These are phyloP conservation scores for Tupaia chinensis DNA, from an alignment of 2,113 vertebrate genomes.

Conservation along the genomic window DNA sequence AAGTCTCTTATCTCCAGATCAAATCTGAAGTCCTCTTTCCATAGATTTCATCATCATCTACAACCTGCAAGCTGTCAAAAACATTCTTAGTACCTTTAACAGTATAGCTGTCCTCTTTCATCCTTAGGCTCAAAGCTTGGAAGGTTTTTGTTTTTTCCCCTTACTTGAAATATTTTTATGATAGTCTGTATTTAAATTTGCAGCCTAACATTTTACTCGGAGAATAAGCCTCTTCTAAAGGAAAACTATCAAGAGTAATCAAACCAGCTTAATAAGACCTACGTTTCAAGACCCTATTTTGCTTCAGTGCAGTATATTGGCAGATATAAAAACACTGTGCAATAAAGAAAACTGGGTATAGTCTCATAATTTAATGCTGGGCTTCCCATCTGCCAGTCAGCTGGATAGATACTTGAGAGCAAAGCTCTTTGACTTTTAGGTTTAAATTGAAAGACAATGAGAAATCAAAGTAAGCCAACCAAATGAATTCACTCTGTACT, in stretches of 20 bases:
- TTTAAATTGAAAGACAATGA: constrained; percentile 76
- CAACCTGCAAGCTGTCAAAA: neutral
- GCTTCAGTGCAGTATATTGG: constrained; percentile 74
- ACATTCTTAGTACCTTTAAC: neutral
- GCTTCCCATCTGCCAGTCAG: constrained; percentile 74
- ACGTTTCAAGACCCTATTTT: constrained; percentile 62
- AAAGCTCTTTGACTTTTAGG: constrained; percentile 67
- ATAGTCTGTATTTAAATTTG: constrained; percentile 74
- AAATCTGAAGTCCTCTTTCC: constrained; percentile 56
- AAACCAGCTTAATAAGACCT: constrained; percentile 15
- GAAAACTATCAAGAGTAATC: constrained; percentile 69
- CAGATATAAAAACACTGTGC: constrained; percentile 70
- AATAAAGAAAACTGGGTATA: constrained; percentile 41
- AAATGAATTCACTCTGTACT: constrained; percentile 59
- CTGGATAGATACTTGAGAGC: constrained; percentile 61
- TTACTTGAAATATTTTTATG: constrained; percentile 81
- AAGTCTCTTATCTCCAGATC: constrained; percentile 52
- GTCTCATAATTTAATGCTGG: constrained; percentile 71
- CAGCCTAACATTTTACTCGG: constrained; percentile 78
- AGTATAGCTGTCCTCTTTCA: neutral
- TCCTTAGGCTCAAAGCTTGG: constrained; percentile 4
- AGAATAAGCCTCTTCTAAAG: constrained; percentile 79
- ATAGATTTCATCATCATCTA: constrained; percentile 1
- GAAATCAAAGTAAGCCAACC: constrained; percentile 72
- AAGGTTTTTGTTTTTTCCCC: neutral